Evolutionary conservation across 1,140 invertebrate species (phyloP).

Genomic region (Zaprionus camerounensis): DNA sequence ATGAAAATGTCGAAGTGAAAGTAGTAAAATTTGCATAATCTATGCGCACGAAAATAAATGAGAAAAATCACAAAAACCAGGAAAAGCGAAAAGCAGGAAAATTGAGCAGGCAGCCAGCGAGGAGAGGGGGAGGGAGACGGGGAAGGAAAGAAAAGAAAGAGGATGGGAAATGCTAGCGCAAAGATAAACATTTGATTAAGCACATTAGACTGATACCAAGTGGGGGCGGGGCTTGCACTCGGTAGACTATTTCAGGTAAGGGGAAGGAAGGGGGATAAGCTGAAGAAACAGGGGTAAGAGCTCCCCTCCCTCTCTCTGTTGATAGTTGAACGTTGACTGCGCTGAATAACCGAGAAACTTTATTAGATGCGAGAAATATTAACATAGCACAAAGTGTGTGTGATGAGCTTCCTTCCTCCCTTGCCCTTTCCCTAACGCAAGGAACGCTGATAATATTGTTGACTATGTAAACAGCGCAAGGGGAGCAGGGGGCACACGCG

Average conservation of each 20-base stretch:
- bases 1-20: slow-evolving; percentile 83
- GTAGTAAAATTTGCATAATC: slow-evolving; percentile 82
- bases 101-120: not conserved
- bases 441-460: not conserved
- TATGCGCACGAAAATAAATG: slow-evolving; percentile 81
- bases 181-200: slow-evolving; percentile 82
- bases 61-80: slow-evolving; percentile 66
- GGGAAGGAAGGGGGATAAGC: not conserved
- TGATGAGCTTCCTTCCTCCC: not conserved
- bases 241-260: slow-evolving; percentile 41
- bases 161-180: slow-evolving; percentile 15
- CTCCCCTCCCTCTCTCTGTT: not conserved
- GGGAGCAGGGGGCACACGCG: slow-evolving; percentile 39
- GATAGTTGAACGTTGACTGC: slow-evolving; percentile 35
- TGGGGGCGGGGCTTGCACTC: slow-evolving; percentile 3
- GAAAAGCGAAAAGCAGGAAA: slow-evolving; percentile 3
- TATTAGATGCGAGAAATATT: slow-evolving; percentile 78
- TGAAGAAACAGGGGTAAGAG: too few relatives aligned
- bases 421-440: not conserved
- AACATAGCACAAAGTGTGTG: slow-evolving; percentile 44
- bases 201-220: slow-evolving; percentile 57
- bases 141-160: not conserved
- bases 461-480: not conserved
- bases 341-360: slow-evolving; percentile 56
- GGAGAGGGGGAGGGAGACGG: not conserved